These are phyloP conservation scores for Olivierus martensii DNA, from an alignment of 1,140 invertebrate species.

Conservation along the genomic window DNA sequence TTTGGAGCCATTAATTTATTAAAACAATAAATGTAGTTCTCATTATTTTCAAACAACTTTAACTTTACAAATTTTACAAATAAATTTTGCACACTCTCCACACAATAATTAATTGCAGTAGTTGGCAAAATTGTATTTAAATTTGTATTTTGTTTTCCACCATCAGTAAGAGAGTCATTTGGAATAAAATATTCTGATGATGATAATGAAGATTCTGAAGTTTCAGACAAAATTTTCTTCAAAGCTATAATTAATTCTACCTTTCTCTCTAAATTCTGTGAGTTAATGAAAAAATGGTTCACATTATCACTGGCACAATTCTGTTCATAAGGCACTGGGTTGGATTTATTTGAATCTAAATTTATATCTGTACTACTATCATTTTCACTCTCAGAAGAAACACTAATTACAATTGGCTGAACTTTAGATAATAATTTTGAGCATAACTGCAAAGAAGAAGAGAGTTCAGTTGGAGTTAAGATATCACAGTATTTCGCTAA, in stretches of 20 bases:
- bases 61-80: constrained; percentile 41
- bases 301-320: neutral
- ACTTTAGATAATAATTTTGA: constrained; percentile 61
- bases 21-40: constrained; percentile 24
- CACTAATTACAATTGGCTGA: constrained; percentile 37
- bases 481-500: constrained; percentile 42
- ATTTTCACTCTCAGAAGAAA: neutral
- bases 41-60: constrained; percentile 9
- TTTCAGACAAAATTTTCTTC: neutral
- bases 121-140: no score
- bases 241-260: neutral
- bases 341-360: neutral
- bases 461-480: constrained; percentile 47
- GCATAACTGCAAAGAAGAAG: constrained; percentile 47
- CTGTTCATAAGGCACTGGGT: neutral
- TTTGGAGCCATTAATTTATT: constrained; percentile 24
- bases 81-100: constrained; percentile 51
- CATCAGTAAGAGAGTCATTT: no score
- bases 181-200: no score
- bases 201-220: no score
- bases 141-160: no score
- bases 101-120: constrained; percentile 39
- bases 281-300: neutral
- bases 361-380: neutral
- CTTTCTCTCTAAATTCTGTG: neutral